Conservation (phyloP, 2,888 invertebrate species). For the Geophilus truncorum region DNA sequence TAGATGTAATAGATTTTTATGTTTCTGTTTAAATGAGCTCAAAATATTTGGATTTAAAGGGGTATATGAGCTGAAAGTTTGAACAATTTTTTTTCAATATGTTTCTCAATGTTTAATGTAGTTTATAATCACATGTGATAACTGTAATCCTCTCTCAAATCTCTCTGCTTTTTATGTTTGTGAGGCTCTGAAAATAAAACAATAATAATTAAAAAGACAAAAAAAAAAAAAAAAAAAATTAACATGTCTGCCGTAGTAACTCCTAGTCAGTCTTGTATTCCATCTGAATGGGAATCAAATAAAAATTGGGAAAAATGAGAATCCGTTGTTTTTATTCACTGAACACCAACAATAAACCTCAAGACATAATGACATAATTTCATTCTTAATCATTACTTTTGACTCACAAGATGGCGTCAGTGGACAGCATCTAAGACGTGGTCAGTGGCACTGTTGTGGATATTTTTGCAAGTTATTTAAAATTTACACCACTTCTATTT, state of each 20-base stretch:
- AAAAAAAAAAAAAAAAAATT: background rate
- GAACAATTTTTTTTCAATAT: background rate
- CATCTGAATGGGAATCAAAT: conserved; percentile 35
- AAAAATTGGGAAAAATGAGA: conserved; percentile 29
- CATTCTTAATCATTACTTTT: too few relatives aligned
- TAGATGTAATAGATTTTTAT: background rate
- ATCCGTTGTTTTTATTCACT: background rate
- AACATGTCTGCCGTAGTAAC: conserved; percentile 33
- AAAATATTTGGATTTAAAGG: background rate
- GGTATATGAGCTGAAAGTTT: background rate
- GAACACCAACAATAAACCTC: background rate
- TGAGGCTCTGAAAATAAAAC: conserved; percentile 29
- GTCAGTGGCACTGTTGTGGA: too few relatives aligned
- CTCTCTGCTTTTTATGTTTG: conserved; percentile 34
- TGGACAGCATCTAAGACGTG: too few relatives aligned
- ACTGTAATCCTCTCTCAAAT: background rate
- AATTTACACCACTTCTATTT: too few relatives aligned
- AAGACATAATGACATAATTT: background rate
- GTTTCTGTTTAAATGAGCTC: background rate
- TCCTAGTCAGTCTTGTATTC: conserved; percentile 34
- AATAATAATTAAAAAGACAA: background rate
- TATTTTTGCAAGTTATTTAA: too few relatives aligned
- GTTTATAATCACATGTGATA: background rate
- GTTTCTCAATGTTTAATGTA: conserved; percentile 15
- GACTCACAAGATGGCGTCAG: too few relatives aligned